Conservation (phyloP, 2,888 invertebrate genomes). For the Plusia festucae region DNA sequence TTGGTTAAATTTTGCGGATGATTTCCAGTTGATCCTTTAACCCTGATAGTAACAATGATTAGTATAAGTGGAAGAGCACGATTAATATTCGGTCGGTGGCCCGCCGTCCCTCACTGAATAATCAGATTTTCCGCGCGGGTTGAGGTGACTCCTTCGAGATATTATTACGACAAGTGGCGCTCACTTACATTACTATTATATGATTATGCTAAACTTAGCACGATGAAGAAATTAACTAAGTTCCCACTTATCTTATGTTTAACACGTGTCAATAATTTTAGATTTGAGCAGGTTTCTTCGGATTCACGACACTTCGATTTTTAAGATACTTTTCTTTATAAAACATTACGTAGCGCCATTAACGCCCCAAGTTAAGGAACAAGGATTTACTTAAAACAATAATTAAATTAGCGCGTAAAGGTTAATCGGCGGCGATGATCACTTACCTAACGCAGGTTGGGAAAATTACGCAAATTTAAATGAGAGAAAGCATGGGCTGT, state of each 20-base stretch:
- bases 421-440: too few species aligned
- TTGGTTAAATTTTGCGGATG: conserved; percentile 69
- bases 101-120: conserved; percentile 73
- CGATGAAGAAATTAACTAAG: conserved; percentile 36
- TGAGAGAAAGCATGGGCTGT: background rate
- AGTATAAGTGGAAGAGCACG: conserved; percentile 67
- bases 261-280: background rate
- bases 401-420: too few species aligned
- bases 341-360: too few species aligned
- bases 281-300: too few species aligned
- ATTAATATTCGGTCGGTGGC: conserved; percentile 77
- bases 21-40: conserved; percentile 67
- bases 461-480: background rate
- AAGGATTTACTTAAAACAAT: too few species aligned
- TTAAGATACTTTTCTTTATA: too few species aligned
- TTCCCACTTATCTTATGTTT: background rate
- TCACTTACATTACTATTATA: conserved; percentile 55
- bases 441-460: background rate
- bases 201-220: conserved; percentile 50
- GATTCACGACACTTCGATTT: too few species aligned
- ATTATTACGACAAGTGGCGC: conserved; percentile 62
- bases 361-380: too few species aligned
- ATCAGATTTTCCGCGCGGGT: conserved; percentile 76
- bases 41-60: conserved; percentile 72
- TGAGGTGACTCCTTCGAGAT: conserved; percentile 69